Base-by-base conservation (phyloP, 2,888 invertebrate genomes). In the Colostygia pectinataria region DNA sequence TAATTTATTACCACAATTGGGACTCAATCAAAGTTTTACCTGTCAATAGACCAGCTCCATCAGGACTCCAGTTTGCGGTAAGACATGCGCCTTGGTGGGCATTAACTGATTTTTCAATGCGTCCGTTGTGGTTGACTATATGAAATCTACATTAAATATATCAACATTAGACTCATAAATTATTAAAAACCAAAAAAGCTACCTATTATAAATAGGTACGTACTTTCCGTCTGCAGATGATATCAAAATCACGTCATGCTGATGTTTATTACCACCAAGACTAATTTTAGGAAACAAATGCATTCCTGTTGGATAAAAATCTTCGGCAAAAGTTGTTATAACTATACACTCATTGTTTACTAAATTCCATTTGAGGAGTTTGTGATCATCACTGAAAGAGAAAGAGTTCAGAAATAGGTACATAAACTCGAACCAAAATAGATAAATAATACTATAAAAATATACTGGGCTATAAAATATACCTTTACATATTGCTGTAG, bases 41-140 rank as follows among this genome's bases (percentile, higher is more conserved):
- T 71, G 97, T 98, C 8, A 98, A 90, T 33, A 99, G 91, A n/a
- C 98, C 97, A 18, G 97, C 95, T 2, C 98, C 99, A 84, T 99
- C 99, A 42, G 95, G 95, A 80, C 97, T 98, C 99, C 99, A 99
- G 68, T 95, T 93, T 0, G 96, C 97, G 38, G 94, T 92, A 13
- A 98, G 91, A 49, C 97, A 95, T 7, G 99, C 98, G 1, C 98
- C 94, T 74, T 95, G 94, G 75, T 99, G 99, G 10, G 98, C 99
- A 29, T 96, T 95, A 0, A 99, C 95, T 56, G 93, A 95, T 76
- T 98, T 96, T 78, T 99, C 99, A 46, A 98, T 94, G 18, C 98
- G 92, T 0, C 98, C 99, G 65, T 93, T 95, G 72, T 95, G 95
- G 67, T 95, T 96, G 10, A 99, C 91, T 47, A 99, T 93, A 70